Evolutionary conservation across 2,113 vertebrate genomes (phyloP), one percentile per base, ranked within the genome.

Genomic region (Istiophorus platypterus): DNA sequence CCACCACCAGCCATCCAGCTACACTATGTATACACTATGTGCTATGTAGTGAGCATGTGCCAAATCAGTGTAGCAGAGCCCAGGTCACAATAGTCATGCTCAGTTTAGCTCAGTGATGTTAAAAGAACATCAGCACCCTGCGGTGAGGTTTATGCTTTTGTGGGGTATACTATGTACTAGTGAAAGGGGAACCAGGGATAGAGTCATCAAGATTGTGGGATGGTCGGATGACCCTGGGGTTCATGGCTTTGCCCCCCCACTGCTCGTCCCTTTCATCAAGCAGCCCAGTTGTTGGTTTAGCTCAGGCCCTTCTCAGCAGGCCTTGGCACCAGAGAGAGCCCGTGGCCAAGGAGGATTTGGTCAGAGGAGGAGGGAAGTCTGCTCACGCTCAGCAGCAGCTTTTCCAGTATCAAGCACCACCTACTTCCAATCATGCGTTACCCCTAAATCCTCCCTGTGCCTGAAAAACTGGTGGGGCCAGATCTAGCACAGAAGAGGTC

Each of bases 231-330:
- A 91, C 84, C 79, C 74, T 29, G 81, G 78, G 78, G 88, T 90
- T 93, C 91, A 92, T 76, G 74, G 74, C 45, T 26, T 61, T 59
- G 82, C 37, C 84, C 85, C 80, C 71, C 87, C 34, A 22, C 83
- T 78, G 92, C 49, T 90, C 59, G 4, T 71, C 81, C 80, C 92
- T 94, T 95, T 95, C 91, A 95, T 95, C 94, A 70, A 78, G 61
- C 64, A 64, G 81, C 78, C 64, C 92, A 91, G 91, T 93, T 94
- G 94, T 95, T 94, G 90, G 85, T 94, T 94, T 92, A 93, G 83
- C 92, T 94, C 89, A 83, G 90, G 82, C 87, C 79, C 88, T 76
- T 92, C 92, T 85, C 94, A 92, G 94, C 91, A 82, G 85, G 94
- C 49, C 87, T 81, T 92, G 91, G 92, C 89, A 92, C 69, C 78